A percentile compares a stretch with the other conserved stretches of the same genome.
phyloP scores from a whole-genome alignment of 2,888 invertebrate species.

The Sminthurides aquaticus region DNA sequence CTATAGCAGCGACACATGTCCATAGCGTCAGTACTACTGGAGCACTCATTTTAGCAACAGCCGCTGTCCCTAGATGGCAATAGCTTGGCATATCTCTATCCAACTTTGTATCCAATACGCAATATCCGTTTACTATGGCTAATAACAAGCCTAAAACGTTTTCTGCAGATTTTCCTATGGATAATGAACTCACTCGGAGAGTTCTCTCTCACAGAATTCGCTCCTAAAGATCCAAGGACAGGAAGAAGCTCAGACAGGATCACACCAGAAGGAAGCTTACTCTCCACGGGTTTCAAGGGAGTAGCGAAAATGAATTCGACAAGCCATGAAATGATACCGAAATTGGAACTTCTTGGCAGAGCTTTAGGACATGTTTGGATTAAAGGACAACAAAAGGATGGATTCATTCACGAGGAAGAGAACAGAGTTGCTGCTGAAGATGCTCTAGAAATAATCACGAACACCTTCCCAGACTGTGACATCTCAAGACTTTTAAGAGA shows the following conservation, averaged over 20 bases:
- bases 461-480: conserved; percentile 2
- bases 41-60: no score
- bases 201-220: conserved; percentile 14
- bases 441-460: conserved; percentile 3
- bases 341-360: conserved; percentile 3
- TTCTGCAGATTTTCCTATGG: conserved; percentile 17
- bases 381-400: not conserved
- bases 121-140: no score
- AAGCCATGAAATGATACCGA: not conserved
- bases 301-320: conserved; percentile 8
- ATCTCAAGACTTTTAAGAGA: conserved; percentile 1
- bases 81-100: no score
- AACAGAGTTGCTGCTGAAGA: not conserved
- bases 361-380: conserved; percentile 6
- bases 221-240: not conserved
- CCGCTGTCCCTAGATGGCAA: no score
- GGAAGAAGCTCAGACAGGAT: not conserved
- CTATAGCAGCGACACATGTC: no score
- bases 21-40: no score
- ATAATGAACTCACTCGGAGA: conserved; percentile 19
- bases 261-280: conserved; percentile 5
- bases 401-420: not conserved
- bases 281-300: conserved; percentile 9
- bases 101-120: no score
- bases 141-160: no score